These are phyloP conservation scores for Liopterus haemorrhoidalis DNA, from an alignment of 2,888 invertebrate genomes.

Conservation along the genomic window DNA sequence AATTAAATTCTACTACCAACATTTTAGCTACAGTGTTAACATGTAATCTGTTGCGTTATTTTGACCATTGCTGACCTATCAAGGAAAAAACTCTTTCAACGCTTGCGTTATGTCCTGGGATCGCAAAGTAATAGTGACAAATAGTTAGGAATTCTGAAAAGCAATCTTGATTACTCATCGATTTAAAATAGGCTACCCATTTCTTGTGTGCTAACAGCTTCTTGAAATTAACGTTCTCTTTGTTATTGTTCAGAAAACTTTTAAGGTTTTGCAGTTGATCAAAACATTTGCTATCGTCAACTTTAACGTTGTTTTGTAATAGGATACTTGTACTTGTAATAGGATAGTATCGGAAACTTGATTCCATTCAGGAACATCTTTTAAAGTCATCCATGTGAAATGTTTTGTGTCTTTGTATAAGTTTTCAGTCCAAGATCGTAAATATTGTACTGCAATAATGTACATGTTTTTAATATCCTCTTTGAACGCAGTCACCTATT, in stretches of 20 bases:
- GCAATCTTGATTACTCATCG: too few species aligned
- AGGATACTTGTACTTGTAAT: too few species aligned
- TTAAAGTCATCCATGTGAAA: conserved; percentile 24
- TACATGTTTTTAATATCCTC: conserved; percentile 25
- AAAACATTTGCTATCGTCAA: conserved; percentile 26
- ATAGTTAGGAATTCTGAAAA: too few species aligned
- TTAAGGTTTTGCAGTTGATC: conserved; percentile 21
- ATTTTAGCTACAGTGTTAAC: too few species aligned
- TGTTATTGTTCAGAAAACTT: conserved; percentile 18
- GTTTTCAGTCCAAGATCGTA: conserved; percentile 23
- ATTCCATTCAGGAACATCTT: conserved; percentile 22
- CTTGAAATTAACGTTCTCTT: conserved; percentile 17
- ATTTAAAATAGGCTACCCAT: conserved; percentile 21
- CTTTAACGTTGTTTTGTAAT: conserved; percentile 21
- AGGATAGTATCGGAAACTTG: conserved; percentile 22
- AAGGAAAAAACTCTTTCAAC: too few species aligned
- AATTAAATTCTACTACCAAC: too few species aligned
- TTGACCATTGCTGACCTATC: too few species aligned
- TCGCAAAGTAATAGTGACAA: too few species aligned
- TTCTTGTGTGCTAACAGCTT: conserved; percentile 20
- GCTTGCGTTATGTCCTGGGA: too few species aligned
- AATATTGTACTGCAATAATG: conserved; percentile 25
- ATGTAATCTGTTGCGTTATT: too few species aligned
- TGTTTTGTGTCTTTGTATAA: conserved; percentile 21
- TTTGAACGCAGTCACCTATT: conserved; percentile 22